Base-by-base conservation (phyloP, 2,113 vertebrate genomes). In the Ophthalmolycus amberensis region DNA sequence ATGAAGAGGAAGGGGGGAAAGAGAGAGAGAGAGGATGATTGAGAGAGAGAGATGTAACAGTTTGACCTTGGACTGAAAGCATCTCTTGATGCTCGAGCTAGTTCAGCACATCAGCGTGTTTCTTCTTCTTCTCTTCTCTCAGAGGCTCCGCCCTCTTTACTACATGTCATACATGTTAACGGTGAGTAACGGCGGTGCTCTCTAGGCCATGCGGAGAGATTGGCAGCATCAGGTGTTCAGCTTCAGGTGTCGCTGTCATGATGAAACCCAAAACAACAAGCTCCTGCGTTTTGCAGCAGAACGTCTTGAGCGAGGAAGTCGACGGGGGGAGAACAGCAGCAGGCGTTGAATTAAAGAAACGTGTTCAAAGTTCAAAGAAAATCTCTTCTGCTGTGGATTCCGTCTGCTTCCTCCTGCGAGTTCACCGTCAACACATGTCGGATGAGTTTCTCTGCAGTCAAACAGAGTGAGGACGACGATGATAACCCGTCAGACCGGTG, bases 41-140 rank as follows among this genome's bases (percentile, higher is more conserved):
- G 89, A 87, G 76, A 59, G 84, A 34, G 81, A 50, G 32, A 29
- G 29, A 29, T 44, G 56, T 58, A 63, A 64, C 62, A 50, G 71
- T 75, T 79, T 86, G 85, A 90, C 91, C 91, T 91, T 89, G 88
- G 79, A 75, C 68, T 67, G 75, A 63, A 44, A 74, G 63, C 58
- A 14, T 2, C 20, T 22, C 14, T 59, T 50, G 84, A 77, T 59
- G 79, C 65, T 73, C 12, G 9, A 40, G 58, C 68, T 6, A 9
- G 42, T 85, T 76, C 46, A 74, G 64, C 68, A 48, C 79, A 44
- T 58, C 56, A 18, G 62, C 22, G 4, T 3, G 44, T 46, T 37
- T 0, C 25, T n/a, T 9, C 14, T 20, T 11, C 14, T 27, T 27
- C 12, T 18, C 46, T 15, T 8, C 15, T 48, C 42, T 0, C 64